Conservation (phyloP, 1,140 invertebrate species). For the Tetramorium alpestre region DNA sequence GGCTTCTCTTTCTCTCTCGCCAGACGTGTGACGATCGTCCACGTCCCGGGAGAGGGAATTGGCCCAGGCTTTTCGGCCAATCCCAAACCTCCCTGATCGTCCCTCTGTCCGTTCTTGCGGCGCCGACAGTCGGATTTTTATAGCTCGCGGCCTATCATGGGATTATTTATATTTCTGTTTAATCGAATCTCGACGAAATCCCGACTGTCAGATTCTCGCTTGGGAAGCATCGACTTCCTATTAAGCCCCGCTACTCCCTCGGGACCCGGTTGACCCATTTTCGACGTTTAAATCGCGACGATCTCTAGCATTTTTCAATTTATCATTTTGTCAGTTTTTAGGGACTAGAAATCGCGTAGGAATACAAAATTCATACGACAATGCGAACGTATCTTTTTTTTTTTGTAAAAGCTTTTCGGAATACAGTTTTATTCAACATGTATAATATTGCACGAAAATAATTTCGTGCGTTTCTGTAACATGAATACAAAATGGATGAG, state of each 20-base stretch:
- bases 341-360: not conserved
- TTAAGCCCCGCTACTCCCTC: not conserved
- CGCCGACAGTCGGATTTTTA: not conserved
- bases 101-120: not conserved
- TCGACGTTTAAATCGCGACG: not conserved
- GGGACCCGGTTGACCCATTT: constrained; percentile 33
- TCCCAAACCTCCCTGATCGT: not conserved
- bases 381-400: too few species aligned
- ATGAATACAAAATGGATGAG: not conserved
- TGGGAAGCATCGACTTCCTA: not conserved
- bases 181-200: constrained; percentile 29
- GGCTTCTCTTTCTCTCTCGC: constrained; percentile 38
- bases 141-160: not conserved
- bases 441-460: not conserved
- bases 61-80: constrained; percentile 59
- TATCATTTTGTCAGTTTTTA: not conserved
- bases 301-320: not conserved
- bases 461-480: not conserved
- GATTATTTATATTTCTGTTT: constrained; percentile 51
- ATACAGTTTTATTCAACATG: not conserved
- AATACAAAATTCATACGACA: not conserved
- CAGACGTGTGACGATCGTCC: constrained; percentile 70
- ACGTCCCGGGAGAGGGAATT: constrained; percentile 66
- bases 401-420: not conserved
- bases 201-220: not conserved